Conservation (phyloP, 2,113 vertebrate genomes). For the Camelus bactrianus region DNA sequence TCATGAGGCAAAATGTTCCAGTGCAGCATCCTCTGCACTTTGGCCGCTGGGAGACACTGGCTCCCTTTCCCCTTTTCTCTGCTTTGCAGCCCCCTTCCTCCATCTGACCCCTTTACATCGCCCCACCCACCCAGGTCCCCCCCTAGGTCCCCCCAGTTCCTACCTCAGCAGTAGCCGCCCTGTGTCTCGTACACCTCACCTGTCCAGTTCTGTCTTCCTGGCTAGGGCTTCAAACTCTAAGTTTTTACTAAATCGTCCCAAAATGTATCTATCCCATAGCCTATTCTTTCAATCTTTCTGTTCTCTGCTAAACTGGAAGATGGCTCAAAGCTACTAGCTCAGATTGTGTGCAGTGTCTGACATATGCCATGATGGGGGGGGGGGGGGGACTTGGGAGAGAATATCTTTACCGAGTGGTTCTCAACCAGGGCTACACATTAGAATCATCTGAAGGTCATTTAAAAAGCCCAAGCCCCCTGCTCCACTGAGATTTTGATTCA, state of each 20-base stretch:
- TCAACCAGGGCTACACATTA: neutral
- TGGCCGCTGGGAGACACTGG: neutral
- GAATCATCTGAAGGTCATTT: neutral
- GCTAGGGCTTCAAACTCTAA: neutral
- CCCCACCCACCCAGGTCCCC: neutral
- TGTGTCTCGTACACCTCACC: fast-evolving
- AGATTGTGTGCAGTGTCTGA: neutral
- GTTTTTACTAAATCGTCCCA: neutral
- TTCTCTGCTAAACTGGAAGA: neutral
- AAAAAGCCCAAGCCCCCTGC: neutral
- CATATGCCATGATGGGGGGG: neutral
- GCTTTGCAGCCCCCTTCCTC: neutral
- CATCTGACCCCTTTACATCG: neutral
- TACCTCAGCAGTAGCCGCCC: neutral
- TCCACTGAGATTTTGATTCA: neutral
- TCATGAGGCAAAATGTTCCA: neutral
- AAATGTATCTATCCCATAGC: neutral
- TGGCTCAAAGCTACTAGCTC: neutral
- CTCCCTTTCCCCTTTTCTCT: neutral
- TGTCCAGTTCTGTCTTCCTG: neutral
- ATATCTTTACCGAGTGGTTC: neutral
- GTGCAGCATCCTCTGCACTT: neutral
- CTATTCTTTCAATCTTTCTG: neutral
- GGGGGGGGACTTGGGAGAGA: neutral
- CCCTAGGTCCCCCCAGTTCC: neutral